phyloP scores from a whole-genome alignment of 2,888 invertebrate genomes.

The Muschampia plurimacula region DNA sequence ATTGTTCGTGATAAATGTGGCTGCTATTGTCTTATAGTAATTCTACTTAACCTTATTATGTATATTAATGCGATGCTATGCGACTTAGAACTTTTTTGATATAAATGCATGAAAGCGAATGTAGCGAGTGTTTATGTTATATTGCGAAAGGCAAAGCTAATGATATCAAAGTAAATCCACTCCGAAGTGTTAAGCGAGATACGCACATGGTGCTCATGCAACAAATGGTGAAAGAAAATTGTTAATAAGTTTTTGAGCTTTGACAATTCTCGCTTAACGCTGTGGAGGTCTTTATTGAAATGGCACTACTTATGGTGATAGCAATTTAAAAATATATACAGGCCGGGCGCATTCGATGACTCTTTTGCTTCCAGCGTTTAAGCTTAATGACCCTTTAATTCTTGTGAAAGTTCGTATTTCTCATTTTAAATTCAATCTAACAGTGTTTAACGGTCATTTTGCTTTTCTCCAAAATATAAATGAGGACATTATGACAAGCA shows the following conservation, averaged over 20 bases:
- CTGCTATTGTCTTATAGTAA: background rate
- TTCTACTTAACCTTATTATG: background rate
- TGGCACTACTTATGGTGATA: background rate
- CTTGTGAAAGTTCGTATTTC: too few species aligned
- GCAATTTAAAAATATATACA: background rate
- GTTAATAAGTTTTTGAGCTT: background rate
- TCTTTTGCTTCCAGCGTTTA: too few species aligned
- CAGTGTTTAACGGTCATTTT: background rate
- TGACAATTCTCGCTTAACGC: background rate
- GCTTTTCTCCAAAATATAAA: background rate
- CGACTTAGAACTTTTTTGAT: constrained; percentile 3
- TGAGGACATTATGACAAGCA: background rate
- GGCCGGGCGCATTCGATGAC: too few species aligned
- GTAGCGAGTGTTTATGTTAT: constrained; percentile 22
- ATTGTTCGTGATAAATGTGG: background rate
- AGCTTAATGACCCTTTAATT: too few species aligned
- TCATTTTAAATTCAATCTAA: too few species aligned
- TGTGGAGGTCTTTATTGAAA: too few species aligned
- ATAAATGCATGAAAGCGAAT: constrained; percentile 16
- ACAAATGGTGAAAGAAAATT: background rate
- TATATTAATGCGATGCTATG: constrained; percentile 24
- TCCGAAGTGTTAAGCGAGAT: background rate
- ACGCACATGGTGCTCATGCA: background rate
- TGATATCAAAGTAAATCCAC: background rate
- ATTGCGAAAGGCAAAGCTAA: constrained; percentile 34